phyloP scores from a whole-genome alignment of 2,113 vertebrate genomes.

The Ochotona curzoniae region DNA sequence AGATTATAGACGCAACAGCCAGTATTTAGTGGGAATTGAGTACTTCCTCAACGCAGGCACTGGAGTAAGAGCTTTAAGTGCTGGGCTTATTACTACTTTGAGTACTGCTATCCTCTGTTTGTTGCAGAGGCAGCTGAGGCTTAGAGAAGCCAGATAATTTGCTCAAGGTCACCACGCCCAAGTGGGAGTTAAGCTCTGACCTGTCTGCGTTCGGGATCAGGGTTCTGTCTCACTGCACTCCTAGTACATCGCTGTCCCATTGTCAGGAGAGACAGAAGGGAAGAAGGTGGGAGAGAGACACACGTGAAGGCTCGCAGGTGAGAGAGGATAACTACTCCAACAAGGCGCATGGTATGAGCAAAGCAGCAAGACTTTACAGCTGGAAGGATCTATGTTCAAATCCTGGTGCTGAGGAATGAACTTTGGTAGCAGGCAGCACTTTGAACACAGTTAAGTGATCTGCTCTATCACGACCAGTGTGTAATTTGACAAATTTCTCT shows the following conservation, averaged over 20 bases:
- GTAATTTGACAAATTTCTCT: neutral
- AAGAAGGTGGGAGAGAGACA: neutral
- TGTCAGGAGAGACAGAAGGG: neutral
- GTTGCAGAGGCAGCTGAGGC: neutral
- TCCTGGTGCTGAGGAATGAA: neutral
- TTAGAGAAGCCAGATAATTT: neutral
- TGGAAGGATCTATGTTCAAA: neutral
- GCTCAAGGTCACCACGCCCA: neutral
- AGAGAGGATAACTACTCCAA: neutral
- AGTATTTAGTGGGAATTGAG: neutral
- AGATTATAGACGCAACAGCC: neutral
- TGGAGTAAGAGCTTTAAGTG: neutral
- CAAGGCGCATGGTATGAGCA: neutral
- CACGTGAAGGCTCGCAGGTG: neutral
- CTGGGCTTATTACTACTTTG: neutral
- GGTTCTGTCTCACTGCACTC: neutral
- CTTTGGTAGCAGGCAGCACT: neutral
- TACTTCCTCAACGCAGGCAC: neutral
- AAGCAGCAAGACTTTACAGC: neutral
- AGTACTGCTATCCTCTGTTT: neutral
- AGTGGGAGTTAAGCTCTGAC: neutral
- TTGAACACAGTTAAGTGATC: neutral
- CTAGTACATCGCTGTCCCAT: neutral
- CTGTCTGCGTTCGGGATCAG: neutral
- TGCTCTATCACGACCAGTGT: neutral